Base-by-base conservation (phyloP, 2,797 vertebrate species). In the Manis pentadactyla region DNA sequence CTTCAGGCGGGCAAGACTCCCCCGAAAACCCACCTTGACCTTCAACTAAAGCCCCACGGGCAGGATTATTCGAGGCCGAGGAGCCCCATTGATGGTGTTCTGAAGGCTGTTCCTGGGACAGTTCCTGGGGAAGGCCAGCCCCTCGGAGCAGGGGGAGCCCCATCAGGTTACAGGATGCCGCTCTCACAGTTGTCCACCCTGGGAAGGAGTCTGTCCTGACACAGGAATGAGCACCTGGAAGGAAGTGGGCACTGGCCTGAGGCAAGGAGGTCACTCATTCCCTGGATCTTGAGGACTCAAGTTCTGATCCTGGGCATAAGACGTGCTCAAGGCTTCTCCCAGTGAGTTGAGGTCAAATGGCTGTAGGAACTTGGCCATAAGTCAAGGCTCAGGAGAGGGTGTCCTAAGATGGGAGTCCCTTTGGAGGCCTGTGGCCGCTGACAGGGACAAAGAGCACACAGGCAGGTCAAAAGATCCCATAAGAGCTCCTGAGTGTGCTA, bases 191-290 rank as follows among this genome's bases (percentile, higher is more conserved):
- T 46, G 1, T 75, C 63, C 53, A 61, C 10, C 9, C 6, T 3
- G 10, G 49, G 34, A 9, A 82, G 68, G 75, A 19, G 46, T 25
- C 73, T 77, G 34, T 53, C 61, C 66, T 55, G n/a, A 18, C 11
- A 4, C 0, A 6, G 21, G 29, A 75, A 55, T 5, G n/a, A 90
- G 49, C 1, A 5, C 5, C 42, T 3, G 1, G n/a, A 25, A 1
- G 39, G 29, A 15, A 19, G 18, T 1, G 3, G 34, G 4, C 14
- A 46, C 37, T 37, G n/a, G 34, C n/a, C 31, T 23, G 59, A 87
- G 53, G 27, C n/a, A 11, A 39, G 1, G 19, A 66, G 49, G 29
- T 29, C 25, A 5, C 46, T 64, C 42, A 13, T 13, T 57, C 29
- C 69, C 18, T 25, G 12, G 37, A 83, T 14, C 49, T 11, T 68